phyloP scores from a whole-genome alignment of 2,113 vertebrate species.

The Cathartes aura region DNA sequence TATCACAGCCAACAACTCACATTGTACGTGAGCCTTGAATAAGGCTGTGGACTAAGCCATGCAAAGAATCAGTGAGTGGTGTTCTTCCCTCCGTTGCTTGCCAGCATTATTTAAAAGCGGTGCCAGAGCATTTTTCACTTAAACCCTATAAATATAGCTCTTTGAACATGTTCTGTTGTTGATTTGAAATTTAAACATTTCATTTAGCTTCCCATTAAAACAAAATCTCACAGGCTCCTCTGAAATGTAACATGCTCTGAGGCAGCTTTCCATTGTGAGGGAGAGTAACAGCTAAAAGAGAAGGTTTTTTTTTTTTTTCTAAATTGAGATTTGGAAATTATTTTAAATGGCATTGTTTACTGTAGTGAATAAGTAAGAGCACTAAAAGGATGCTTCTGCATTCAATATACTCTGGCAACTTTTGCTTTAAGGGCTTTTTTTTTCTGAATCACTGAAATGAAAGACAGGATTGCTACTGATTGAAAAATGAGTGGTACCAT shows the following conservation, averaged over 20 bases:
- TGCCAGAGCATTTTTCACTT: slow-evolving; percentile 65
- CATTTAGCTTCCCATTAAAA: slow-evolving; percentile 52
- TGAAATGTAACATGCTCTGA: slow-evolving; percentile 29
- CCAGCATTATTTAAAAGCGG: slow-evolving; percentile 48
- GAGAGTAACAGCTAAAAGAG: slow-evolving; percentile 25
- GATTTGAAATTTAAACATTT: slow-evolving; percentile 69
- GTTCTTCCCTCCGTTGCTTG: background rate
- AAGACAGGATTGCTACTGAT: slow-evolving; percentile 10
- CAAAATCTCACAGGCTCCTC: slow-evolving; percentile 33
- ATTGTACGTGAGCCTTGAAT: slow-evolving; percentile 47
- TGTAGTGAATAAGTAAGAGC: slow-evolving; percentile 21
- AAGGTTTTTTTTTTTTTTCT: background rate
- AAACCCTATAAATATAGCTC: slow-evolving; percentile 52
- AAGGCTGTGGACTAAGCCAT: slow-evolving; percentile 38
- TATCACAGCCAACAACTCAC: slow-evolving; percentile 64
- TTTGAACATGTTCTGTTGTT: slow-evolving; percentile 68
- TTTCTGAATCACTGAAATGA: slow-evolving; percentile 1
- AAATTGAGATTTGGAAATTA: slow-evolving; percentile 52
- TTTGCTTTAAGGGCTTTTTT: background rate
- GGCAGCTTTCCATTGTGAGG: slow-evolving; percentile 59
- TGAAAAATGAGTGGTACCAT: slow-evolving; percentile 17
- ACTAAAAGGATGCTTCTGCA: slow-evolving; percentile 19
- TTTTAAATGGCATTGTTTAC: slow-evolving; percentile 51
- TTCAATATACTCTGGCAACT: slow-evolving; percentile 24
- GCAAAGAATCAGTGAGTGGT: slow-evolving; percentile 57